These are phyloP conservation scores for Tridacna crocea DNA, from an alignment of 2,888 invertebrate genomes.

Conservation along the genomic window DNA sequence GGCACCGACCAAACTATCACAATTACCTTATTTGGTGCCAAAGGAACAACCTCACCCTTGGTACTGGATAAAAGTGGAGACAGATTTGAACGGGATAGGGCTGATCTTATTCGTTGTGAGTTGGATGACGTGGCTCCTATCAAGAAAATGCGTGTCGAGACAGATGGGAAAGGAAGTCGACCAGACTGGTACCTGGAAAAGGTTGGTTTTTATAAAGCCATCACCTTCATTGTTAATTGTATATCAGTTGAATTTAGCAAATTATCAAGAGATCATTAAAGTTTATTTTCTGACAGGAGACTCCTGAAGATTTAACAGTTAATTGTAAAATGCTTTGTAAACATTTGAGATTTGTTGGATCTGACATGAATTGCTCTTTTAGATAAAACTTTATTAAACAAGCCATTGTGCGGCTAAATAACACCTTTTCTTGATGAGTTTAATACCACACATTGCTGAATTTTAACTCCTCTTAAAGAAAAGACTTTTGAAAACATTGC, in stretches of 20 bases:
- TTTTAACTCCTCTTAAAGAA: too few relatives aligned
- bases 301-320: too few relatives aligned
- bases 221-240: background rate
- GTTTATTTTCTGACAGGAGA: too few relatives aligned
- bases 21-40: conserved; percentile 81
- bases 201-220: conserved; percentile 64
- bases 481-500: too few relatives aligned
- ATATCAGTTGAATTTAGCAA: too few relatives aligned
- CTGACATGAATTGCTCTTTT: too few relatives aligned
- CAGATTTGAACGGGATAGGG: conserved; percentile 82
- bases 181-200: conserved; percentile 82
- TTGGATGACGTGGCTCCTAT: conserved; percentile 82
- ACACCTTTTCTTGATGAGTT: too few relatives aligned
- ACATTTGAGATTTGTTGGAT: too few relatives aligned
- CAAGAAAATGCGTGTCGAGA: conserved; percentile 81
- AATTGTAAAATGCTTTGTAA: too few relatives aligned
- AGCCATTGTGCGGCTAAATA: too few relatives aligned
- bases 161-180: conserved; percentile 79
- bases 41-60: conserved; percentile 77
- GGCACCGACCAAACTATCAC: conserved; percentile 82
- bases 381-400: conserved; percentile 6
- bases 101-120: conserved; percentile 81
- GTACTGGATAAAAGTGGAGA: conserved; percentile 81
- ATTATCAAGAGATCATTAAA: too few relatives aligned
- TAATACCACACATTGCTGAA: too few relatives aligned